Evolutionary conservation across 2,797 vertebrate species (phyloP), one percentile per base, ranked within the genome.

Genomic region (Vespertilio murinus): DNA sequence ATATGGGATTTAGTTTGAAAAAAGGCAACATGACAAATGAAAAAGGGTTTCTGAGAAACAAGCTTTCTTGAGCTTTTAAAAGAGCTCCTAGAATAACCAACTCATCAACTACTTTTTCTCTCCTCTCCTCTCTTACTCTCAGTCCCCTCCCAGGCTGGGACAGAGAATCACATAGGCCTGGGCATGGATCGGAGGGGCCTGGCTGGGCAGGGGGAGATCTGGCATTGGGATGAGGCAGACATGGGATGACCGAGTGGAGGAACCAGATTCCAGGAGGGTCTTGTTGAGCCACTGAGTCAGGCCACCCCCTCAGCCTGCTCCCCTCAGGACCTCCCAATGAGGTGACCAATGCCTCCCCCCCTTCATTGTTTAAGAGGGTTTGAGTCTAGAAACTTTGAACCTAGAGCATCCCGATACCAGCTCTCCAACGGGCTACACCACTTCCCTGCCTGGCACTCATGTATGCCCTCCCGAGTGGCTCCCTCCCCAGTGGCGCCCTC

Each of bases 1-100:
- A 38, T 16, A 9, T 6, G 38, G 59, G 61, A 47, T 74, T 88
- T 82, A 80, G 94, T 90, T 92, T 71, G 42, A 91, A 89, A 71
- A 85, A 95, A 35, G 61, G 30, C 16, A 75, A 5, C 14, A 17
- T 47, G 83, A 91, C 35, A 69, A 88, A 89, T 22, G 70, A 85
- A 70, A 40, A 85, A 18, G 22, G 1, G 74, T 88, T 93, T 70
- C 59, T 54, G 61, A 59, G 45, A 80, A 88, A 88, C 8, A 30
- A 83, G 28, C 30, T 79, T 83, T 69, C 47, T 92, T 67, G n/a
- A 6, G 49, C 30, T 87, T 88, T 33, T 82, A n/a, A 61, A 70
- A 71, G 40, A 75, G 14, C 4, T 52, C 9, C 10, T 47, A 45
- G 61, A 69, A 59, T 52, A 73, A 65, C 5, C 1, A 47, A 82